phyloP scores from a whole-genome alignment of 1,140 invertebrate species.

The Drosophila setifemur region DNA sequence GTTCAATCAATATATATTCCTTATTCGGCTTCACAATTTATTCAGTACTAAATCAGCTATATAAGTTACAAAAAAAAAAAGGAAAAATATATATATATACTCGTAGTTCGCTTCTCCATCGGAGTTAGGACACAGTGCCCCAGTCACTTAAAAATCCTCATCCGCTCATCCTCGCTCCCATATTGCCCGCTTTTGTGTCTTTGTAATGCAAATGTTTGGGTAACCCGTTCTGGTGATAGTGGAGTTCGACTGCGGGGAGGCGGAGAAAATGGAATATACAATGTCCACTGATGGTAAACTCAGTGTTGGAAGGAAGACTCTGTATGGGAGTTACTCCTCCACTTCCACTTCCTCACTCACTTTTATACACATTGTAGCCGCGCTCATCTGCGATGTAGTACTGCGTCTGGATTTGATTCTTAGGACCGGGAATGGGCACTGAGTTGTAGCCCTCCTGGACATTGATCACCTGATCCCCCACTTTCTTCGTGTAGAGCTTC shows the following conservation, averaged over 20 bases:
- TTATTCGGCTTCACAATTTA: constrained; percentile 14
- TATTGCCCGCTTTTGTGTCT: constrained; percentile 19
- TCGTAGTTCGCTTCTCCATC: not conserved
- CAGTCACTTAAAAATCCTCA: not conserved
- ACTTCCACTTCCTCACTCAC: no score
- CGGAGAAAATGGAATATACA: not conserved
- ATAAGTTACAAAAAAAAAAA: constrained; percentile 5
- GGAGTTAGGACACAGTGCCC: constrained; percentile 26
- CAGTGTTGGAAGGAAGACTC: not conserved
- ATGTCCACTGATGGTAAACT: constrained; percentile 4
- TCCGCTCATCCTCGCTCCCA: constrained; percentile 19
- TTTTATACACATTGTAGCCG: constrained; percentile 64
- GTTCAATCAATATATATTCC: not conserved
- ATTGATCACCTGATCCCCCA: constrained; percentile 38
- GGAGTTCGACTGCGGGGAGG: constrained; percentile 35
- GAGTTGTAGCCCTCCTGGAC: constrained; percentile 74
- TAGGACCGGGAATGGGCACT: constrained; percentile 42
- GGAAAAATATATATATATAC: not conserved
- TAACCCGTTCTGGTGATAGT: constrained; percentile 9
- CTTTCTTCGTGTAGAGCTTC: constrained; percentile 50
- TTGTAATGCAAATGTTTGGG: constrained; percentile 20
- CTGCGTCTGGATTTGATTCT: constrained; percentile 52
- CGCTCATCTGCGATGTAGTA: constrained; percentile 70
- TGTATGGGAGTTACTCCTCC: no score
- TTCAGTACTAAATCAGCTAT: not conserved